Conservation (phyloP, 2,113 vertebrate genomes). For the Himantopus leucocephalus region DNA sequence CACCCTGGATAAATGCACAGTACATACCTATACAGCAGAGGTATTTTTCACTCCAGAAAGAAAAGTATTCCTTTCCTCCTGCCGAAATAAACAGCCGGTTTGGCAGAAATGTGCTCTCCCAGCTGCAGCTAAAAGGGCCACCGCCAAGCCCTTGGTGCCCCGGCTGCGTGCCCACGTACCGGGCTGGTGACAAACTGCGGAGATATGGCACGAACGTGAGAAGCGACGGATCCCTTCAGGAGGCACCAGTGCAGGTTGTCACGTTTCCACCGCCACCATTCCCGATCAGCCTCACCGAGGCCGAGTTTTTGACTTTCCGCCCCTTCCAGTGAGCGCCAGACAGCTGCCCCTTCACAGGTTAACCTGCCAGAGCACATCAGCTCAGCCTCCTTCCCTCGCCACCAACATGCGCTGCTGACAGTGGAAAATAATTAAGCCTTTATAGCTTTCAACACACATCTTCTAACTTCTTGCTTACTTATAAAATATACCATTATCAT, state of each 20-base stretch:
- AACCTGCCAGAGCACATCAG: neutral
- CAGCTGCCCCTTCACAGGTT: neutral
- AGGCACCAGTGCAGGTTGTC: neutral
- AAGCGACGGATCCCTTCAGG: rapidly evolving
- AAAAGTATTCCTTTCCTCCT: neutral
- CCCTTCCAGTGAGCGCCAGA: neutral
- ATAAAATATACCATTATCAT: neutral
- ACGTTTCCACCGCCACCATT: neutral
- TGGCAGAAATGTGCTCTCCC: neutral
- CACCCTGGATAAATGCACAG: neutral
- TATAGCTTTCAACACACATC: neutral
- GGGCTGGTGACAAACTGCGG: neutral
- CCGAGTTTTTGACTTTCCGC: neutral
- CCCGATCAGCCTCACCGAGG: neutral
- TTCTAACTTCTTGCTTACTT: neutral
- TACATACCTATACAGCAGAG: neutral
- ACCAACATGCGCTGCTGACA: rapidly evolving
- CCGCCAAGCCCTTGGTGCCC: rapidly evolving
- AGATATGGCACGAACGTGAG: neutral
- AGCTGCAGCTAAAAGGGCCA: neutral
- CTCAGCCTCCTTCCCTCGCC: neutral
- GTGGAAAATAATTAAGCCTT: neutral
- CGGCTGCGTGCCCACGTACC: rapidly evolving
- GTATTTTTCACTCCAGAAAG: neutral
- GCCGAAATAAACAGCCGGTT: neutral